Conservation (phyloP, 2,888 invertebrate genomes). For the Lacanobia wlatinum region DNA sequence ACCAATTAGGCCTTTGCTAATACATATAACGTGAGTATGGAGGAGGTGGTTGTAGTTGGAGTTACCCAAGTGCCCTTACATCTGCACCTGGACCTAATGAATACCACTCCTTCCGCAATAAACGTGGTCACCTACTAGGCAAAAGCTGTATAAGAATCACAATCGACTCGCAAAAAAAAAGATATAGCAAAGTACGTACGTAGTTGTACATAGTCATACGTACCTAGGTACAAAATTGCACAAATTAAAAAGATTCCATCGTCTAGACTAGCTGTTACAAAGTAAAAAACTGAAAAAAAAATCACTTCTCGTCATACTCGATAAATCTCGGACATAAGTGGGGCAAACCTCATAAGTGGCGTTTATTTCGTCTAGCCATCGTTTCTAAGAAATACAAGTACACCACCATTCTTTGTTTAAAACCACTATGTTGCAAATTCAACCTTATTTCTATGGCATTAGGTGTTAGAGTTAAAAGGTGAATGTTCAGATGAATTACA, state of each 20-base stretch:
- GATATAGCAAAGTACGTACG: no score
- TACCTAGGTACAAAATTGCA: conserved; percentile 7
- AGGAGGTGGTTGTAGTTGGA: no score
- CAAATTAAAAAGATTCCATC: conserved; percentile 36
- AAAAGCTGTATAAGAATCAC: no score
- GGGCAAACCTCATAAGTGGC: conserved; percentile 73
- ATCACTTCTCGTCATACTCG: conserved; percentile 56
- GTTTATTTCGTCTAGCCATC: conserved; percentile 80
- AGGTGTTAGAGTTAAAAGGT: conserved; percentile 56
- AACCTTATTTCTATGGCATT: conserved; percentile 65
- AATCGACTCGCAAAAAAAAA: no score
- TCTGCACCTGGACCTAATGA: no score
- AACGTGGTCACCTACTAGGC: no score
- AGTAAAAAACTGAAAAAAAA: conserved; percentile 39
- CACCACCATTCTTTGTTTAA: conserved; percentile 65
- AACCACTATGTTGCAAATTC: conserved; percentile 56
- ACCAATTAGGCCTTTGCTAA: no score
- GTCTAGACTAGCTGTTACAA: conserved; percentile 59
- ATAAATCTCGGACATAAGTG: conserved; percentile 67
- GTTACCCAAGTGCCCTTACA: no score
- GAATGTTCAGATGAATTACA: conserved; percentile 68
- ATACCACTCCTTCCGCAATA: no score
- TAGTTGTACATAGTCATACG: neutral
- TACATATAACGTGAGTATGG: no score
- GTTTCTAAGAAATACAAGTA: conserved; percentile 72